Conservation (phyloP, 2,888 invertebrate genomes). For the Xylota sylvarum region DNA sequence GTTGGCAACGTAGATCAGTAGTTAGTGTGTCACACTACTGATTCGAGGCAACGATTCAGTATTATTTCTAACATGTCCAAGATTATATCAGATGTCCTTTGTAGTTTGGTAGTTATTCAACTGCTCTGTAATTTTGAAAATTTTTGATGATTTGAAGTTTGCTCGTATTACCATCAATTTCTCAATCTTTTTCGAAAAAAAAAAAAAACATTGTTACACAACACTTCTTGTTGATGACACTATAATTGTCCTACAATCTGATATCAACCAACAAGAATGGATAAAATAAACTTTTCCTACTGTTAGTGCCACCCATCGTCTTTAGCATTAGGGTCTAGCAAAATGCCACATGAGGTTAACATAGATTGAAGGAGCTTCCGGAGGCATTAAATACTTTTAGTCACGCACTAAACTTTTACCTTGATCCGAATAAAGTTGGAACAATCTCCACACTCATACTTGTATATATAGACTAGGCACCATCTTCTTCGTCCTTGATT, state of each 20-base stretch:
- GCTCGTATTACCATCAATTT: too few relatives aligned
- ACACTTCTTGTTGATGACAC: conserved; percentile 11
- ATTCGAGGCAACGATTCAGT: too few relatives aligned
- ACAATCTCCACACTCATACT: conserved; percentile 41
- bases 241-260: conserved; percentile 17
- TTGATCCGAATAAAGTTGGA: conserved; percentile 76
- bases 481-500: conserved; percentile 18
- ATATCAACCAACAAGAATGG: conserved; percentile 4
- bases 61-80: too few relatives aligned
- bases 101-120: too few relatives aligned
- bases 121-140: too few relatives aligned
- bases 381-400: conserved; percentile 84
- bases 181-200: too few relatives aligned
- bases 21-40: too few relatives aligned
- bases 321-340: conserved; percentile 42
- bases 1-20: too few relatives aligned
- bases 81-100: too few relatives aligned
- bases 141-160: too few relatives aligned
- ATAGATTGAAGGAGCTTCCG: conserved; percentile 84
- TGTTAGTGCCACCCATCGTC: conserved; percentile 24
- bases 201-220: too few relatives aligned
- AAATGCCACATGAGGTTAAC: conserved; percentile 79
- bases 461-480: conserved; percentile 16
- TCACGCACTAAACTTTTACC: conserved; percentile 82
- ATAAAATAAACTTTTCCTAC: conserved; percentile 20